A percentile compares a stretch with the other conserved stretches of the same genome.
Evolutionary conservation across 2,113 vertebrate species (phyloP).

Genomic region (Odobenus rosmarus): DNA sequence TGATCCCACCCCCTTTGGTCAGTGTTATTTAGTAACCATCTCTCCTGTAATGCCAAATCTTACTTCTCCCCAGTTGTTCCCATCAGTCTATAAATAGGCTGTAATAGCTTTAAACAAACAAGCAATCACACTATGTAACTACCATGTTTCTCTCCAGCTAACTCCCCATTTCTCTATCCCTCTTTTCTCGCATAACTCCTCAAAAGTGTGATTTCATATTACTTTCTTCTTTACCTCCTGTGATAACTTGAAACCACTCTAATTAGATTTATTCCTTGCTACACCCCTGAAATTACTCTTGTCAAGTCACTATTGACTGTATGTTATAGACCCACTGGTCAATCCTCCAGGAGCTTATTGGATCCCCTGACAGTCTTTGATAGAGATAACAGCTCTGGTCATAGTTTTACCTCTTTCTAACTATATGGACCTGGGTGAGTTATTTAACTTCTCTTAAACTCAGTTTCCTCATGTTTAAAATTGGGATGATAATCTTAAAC

Average conservation of each 20-base stretch:
- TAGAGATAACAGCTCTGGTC: neutral
- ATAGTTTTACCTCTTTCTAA: slow-evolving; percentile 2
- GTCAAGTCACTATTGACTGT: neutral
- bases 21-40: neutral
- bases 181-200: neutral
- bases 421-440: neutral
- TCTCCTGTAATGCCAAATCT: neutral
- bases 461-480: slow-evolving; percentile 1
- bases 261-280: neutral
- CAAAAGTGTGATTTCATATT: neutral
- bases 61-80: neutral
- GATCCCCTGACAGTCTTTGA: neutral
- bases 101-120: neutral
- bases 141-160: neutral
- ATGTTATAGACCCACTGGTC: neutral
- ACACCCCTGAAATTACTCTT: neutral
- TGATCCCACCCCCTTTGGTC: neutral
- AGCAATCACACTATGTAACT: neutral
- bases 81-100: neutral
- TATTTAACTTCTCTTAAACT: neutral
- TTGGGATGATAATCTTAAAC: neutral
- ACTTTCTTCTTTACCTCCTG: neutral
- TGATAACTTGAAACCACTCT: neutral
- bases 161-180: neutral
- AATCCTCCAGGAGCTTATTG: neutral